A percentile compares a stretch with the other conserved stretches of the same genome.
phyloP scores from a whole-genome alignment of 2,888 invertebrate species.

The Melipona bicolor region DNA sequence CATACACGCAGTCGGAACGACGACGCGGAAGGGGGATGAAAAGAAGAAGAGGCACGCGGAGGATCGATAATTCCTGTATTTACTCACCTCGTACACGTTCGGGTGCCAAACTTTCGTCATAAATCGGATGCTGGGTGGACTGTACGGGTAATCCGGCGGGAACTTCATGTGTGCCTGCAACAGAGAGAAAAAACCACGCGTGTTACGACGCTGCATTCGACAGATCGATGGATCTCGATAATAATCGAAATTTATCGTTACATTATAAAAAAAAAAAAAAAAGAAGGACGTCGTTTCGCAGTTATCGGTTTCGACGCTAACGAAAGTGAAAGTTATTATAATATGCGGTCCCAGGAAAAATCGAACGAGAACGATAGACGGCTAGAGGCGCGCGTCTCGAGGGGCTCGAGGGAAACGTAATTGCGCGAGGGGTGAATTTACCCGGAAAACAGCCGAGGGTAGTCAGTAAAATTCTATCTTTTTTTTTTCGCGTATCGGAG shows the following conservation, averaged over 20 bases:
- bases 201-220: not conserved
- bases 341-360: conserved; percentile 6
- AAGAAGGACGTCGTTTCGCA: too few relatives aligned
- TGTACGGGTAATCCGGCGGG: conserved; percentile 99
- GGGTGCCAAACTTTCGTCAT: conserved; percentile 99
- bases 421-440: conserved; percentile 16
- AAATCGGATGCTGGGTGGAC: conserved; percentile 98
- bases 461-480: conserved; percentile 10
- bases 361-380: not conserved
- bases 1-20: too few relatives aligned
- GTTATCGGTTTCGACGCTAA: too few relatives aligned
- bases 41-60: conserved; percentile 35
- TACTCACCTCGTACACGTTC: conserved; percentile 99
- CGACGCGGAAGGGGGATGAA: conserved; percentile 19
- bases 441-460: conserved; percentile 17
- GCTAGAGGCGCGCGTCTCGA: not conserved
- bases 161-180: conserved; percentile 98
- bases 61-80: conserved; percentile 76
- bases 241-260: conserved; percentile 9
- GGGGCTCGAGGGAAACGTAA: not conserved
- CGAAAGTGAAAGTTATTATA: conserved; percentile 14
- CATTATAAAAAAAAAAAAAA: not conserved
- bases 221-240: not conserved
- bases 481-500: conserved; percentile 20
- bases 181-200: conserved; percentile 13